phyloP scores from a whole-genome alignment of 2,888 invertebrate genomes.

The Blastobasis adustella region DNA sequence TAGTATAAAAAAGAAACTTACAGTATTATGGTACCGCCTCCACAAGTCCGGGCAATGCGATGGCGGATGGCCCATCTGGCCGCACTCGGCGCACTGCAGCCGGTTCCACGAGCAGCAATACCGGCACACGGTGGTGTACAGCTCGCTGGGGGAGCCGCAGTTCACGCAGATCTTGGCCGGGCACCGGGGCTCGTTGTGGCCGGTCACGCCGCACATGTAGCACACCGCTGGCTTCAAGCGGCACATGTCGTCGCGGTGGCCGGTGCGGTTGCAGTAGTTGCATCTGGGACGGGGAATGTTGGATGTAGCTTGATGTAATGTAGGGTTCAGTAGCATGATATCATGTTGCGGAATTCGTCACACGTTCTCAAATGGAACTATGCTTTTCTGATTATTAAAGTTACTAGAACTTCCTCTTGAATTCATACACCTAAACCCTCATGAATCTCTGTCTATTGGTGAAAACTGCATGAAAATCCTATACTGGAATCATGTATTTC shows the following conservation, averaged over 20 bases:
- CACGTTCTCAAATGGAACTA: no score
- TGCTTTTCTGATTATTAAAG: no score
- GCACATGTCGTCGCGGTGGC: slow-evolving; percentile 78
- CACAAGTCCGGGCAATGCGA: slow-evolving; percentile 82
- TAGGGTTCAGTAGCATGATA: no score
- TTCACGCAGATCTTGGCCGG: slow-evolving; percentile 81
- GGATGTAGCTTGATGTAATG: background rate
- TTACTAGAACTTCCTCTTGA: no score
- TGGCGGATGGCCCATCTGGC: slow-evolving; percentile 76
- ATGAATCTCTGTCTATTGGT: no score
- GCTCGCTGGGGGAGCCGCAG: slow-evolving; percentile 77
- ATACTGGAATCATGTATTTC: no score
- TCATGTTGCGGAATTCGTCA: no score
- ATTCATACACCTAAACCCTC: no score
- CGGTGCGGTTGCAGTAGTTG: slow-evolving; percentile 77
- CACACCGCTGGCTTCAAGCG: slow-evolving; percentile 73
- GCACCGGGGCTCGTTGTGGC: slow-evolving; percentile 80
- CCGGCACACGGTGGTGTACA: slow-evolving; percentile 75
- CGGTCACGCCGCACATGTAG: slow-evolving; percentile 79
- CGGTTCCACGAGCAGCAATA: slow-evolving; percentile 72
- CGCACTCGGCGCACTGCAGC: slow-evolving; percentile 75
- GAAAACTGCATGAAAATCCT: no score
- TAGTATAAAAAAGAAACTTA: no score
- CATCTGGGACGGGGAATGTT: slow-evolving; percentile 58
- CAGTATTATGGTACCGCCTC: slow-evolving; percentile 84